Conservation (phyloP, 2,888 invertebrate species). For the Drosophila pegasa region DNA sequence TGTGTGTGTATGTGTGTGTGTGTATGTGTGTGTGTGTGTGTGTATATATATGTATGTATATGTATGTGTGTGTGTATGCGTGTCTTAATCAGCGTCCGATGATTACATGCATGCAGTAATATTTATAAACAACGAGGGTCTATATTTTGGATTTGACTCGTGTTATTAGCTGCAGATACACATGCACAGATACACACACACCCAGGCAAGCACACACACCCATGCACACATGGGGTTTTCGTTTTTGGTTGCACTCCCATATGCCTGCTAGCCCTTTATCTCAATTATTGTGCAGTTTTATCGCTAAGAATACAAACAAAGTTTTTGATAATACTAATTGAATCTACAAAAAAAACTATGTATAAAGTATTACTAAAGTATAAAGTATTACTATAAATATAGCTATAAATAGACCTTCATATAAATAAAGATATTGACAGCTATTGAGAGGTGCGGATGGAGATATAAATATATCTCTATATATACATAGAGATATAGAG, state of each 20-base stretch:
- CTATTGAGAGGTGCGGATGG: not conserved
- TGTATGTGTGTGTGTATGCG: not conserved
- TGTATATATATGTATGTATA: not conserved
- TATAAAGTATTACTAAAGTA: not conserved
- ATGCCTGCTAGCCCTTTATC: not conserved
- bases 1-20: not conserved
- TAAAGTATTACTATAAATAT: not conserved
- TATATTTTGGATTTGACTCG: conserved; percentile 21
- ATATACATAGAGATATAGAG: no score
- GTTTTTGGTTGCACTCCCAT: not conserved
- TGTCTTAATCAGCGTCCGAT: conserved; percentile 47
- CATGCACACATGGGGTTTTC: not conserved
- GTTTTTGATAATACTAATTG: not conserved
- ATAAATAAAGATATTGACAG: not conserved
- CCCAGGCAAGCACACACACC: not conserved
- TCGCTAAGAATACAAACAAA: not conserved
- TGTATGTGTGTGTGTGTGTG: not conserved
- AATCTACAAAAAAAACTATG: not conserved
- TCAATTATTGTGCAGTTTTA: not conserved
- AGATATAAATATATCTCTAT: not conserved
- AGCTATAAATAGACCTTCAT: not conserved
- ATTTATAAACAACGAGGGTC: conserved; percentile 52
- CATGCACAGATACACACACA: not conserved
- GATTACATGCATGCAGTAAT: conserved; percentile 39
- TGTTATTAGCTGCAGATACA: conserved; percentile 28